These are phyloP conservation scores for Eurystomus gularis DNA, from an alignment of 2,113 vertebrate species.

Conservation along the genomic window DNA sequence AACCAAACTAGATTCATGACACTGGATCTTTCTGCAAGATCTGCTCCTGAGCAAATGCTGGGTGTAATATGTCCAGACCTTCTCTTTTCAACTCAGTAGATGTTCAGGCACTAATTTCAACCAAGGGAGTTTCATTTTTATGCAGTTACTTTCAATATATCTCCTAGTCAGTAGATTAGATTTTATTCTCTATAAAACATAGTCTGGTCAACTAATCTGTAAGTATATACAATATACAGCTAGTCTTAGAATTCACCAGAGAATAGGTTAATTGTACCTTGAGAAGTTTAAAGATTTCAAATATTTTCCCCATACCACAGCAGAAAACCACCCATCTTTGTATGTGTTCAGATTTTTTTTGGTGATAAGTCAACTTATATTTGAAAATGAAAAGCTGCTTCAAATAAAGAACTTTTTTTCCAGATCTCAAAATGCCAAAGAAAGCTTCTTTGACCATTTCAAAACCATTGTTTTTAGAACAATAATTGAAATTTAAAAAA, in stretches of 20 bases:
- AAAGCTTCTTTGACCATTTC: conserved; percentile 49
- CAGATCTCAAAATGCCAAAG: conserved; percentile 2
- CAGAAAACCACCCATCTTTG: background rate
- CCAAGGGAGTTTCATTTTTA: background rate
- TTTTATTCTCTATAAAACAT: background rate
- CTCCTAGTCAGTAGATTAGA: background rate
- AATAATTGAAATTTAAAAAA: conserved; percentile 40
- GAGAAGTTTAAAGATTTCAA: background rate
- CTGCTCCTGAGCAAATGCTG: background rate
- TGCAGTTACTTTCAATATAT: background rate
- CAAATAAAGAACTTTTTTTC: background rate
- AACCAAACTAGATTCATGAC: background rate
- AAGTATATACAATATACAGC: background rate
- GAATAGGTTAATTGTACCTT: background rate
- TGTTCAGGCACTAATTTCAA: background rate
- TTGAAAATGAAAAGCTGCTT: conserved; percentile 21
- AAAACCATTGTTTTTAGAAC: conserved; percentile 42
- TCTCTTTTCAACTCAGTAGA: background rate
- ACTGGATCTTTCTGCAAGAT: background rate
- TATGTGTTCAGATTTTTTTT: background rate
- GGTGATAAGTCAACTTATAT: background rate
- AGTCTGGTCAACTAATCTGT: background rate
- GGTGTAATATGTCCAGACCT: background rate
- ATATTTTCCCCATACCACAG: background rate
- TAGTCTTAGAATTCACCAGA: background rate